Percentiles rank a stretch among this genome's conserved stretches.
These are phyloP conservation scores for Columba livia DNA, from an alignment of 2,113 vertebrate genomes.

Conservation along the genomic window DNA sequence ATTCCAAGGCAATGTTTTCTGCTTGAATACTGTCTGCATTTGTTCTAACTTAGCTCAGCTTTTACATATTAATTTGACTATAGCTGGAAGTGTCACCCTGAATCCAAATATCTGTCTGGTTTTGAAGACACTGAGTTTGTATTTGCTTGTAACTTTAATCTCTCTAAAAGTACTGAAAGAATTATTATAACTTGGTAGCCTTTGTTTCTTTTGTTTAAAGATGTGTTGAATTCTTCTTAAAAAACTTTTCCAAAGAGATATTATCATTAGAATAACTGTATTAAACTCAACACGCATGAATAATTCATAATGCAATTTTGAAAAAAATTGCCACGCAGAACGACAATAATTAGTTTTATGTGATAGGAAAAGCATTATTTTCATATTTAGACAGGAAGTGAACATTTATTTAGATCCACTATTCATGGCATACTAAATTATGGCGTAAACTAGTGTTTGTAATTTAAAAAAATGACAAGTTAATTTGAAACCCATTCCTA, in stretches of 20 bases:
- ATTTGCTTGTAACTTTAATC: background rate
- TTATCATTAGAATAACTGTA: constrained; percentile 24
- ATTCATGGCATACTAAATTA: constrained; percentile 3
- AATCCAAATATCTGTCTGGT: background rate
- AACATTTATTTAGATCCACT: constrained; percentile 35
- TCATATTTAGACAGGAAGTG: constrained; percentile 61
- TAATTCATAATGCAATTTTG: constrained; percentile 38
- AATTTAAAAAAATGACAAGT: constrained; percentile 45
- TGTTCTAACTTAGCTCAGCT: background rate
- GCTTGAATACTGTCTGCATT: background rate
- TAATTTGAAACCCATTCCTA: constrained; percentile 46
- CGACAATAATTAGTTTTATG: constrained; percentile 49
- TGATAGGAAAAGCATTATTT: constrained; percentile 51
- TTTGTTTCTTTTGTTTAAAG: constrained; percentile 37
- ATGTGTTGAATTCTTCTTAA: background rate
- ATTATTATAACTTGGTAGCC: background rate
- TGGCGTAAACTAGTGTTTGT: constrained; percentile 18
- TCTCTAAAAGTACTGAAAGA: background rate
- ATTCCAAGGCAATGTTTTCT: background rate
- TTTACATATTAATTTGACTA: background rate
- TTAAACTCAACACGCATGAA: constrained; percentile 10
- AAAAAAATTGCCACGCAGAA: constrained; percentile 13
- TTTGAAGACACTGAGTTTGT: background rate
- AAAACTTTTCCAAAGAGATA: background rate
- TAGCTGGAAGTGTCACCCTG: background rate